Conservation (phyloP, 2,888 invertebrate species). For the Auanema sp. region DNA sequence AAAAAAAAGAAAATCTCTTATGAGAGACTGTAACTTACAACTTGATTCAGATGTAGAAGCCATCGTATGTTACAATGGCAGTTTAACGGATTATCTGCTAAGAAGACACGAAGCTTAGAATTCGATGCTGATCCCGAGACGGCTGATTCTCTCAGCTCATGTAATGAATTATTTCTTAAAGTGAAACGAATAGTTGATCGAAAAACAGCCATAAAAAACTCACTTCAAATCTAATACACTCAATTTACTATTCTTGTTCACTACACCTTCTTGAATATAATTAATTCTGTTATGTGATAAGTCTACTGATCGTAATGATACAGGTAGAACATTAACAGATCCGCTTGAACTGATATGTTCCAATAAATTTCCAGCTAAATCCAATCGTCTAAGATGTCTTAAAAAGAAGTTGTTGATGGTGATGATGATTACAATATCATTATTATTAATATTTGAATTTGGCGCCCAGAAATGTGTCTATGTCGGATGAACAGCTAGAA, state of each 20-base stretch:
- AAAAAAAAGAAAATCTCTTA: too few species aligned
- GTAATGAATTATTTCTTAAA: constrained; percentile 41
- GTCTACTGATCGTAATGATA: constrained; percentile 33
- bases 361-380: constrained; percentile 42
- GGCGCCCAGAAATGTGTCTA: too few species aligned
- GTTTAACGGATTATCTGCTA: constrained; percentile 31
- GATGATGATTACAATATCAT: neutral
- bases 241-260: constrained; percentile 28
- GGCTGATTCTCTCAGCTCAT: constrained; percentile 28
- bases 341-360: constrained; percentile 38
- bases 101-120: constrained; percentile 22
- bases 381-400: constrained; percentile 39
- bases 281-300: constrained; percentile 39
- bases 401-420: neutral
- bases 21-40: neutral
- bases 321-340: constrained; percentile 37
- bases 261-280: constrained; percentile 34
- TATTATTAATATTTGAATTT: too few species aligned
- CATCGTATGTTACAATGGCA: constrained; percentile 37
- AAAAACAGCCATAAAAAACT: neutral
- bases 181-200: neutral
- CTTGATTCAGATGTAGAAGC: constrained; percentile 24
- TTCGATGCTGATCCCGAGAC: constrained; percentile 29
- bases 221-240: constrained; percentile 41
- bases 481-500: neutral